Evolutionary conservation across 2,797 vertebrate species (phyloP).

Genomic region (Buceros bicornis): DNA sequence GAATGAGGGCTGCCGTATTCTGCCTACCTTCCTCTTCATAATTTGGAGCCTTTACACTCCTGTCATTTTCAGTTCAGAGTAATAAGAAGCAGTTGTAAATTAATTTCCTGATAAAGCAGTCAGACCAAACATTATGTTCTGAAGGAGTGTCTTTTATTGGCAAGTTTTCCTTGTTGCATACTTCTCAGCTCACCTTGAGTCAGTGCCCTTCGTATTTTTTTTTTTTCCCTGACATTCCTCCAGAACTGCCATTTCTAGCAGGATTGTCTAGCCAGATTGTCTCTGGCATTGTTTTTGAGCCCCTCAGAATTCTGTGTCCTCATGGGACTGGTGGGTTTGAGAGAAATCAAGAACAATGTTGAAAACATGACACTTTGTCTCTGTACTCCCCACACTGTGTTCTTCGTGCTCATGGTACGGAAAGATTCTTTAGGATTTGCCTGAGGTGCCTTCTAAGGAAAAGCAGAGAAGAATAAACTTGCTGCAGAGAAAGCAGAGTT

Average conservation of each 20-base stretch:
- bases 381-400: not conserved
- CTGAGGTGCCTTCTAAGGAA: not conserved
- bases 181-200: slow-evolving; percentile 74
- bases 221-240: not conserved
- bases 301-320: not conserved
- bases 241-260: not conserved
- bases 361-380: not conserved
- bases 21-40: not conserved
- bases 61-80: slow-evolving; percentile 41
- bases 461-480: not conserved
- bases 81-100: slow-evolving; percentile 70
- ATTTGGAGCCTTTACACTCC: not conserved
- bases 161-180: slow-evolving; percentile 58
- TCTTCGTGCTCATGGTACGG: not conserved
- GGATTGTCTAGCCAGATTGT: not conserved
- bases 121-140: slow-evolving; percentile 72
- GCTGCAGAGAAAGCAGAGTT: not conserved
- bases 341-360: not conserved
- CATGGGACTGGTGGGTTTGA: not conserved
- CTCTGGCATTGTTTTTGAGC: slow-evolving; percentile 8
- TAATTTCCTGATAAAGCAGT: slow-evolving; percentile 53
- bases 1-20: not conserved
- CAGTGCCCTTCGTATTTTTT: slow-evolving; percentile 26
- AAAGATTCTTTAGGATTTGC: not conserved
- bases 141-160: slow-evolving; percentile 66